Evolutionary conservation across 2,888 invertebrate species (phyloP), one percentile per base, ranked within the genome.

Genomic region (Myopa tessellatipennis): DNA sequence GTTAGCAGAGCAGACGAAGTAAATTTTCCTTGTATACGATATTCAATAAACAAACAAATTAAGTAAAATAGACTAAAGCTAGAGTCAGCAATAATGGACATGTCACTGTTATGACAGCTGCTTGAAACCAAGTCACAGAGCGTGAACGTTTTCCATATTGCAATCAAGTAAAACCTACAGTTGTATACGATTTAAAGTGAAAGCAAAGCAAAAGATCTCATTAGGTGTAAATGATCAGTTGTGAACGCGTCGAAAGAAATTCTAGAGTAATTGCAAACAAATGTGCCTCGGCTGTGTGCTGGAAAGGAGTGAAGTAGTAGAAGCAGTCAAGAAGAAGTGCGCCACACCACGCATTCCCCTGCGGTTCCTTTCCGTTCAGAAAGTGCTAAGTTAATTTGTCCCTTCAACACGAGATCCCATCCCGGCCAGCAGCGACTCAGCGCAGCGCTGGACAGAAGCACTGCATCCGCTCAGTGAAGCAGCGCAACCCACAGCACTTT

Each of bases 101-200:
- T 45, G 45, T 1, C 45, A 45, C 10, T 6, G 79, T 81, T 81
- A 82, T 81, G 82, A 81, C 82, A 80, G 80, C 81, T 81, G 80
- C 80, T 74, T 68, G 58, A 76, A 60, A 60, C 45, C 81, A 78
- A 76, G 78, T 58, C 60, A 70, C 72, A 65, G 65, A 63, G 73
- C 75, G 68, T 72, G 5, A 18, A 74, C 74, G 60, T 12, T 76
- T 78, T 78, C 76, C 76, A 80, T 78, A 81, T 65, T 78, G 72
- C 76, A 75, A 77, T 55, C 74, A 55, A 38, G 70, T 71, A 77
- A 60, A 74, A 72, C 61, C 74, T 61, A 50, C 50, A 6, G 45
- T 45, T 45, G 45, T 45, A 45, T 45, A 45, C 45, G 52, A 80
- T 78, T 71, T n/a, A 68, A 55, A 61, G 26, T 34, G 67, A 72